These are phyloP conservation scores for Papio anubis DNA, from an alignment of 2,113 vertebrate genomes.

Conservation along the genomic window DNA sequence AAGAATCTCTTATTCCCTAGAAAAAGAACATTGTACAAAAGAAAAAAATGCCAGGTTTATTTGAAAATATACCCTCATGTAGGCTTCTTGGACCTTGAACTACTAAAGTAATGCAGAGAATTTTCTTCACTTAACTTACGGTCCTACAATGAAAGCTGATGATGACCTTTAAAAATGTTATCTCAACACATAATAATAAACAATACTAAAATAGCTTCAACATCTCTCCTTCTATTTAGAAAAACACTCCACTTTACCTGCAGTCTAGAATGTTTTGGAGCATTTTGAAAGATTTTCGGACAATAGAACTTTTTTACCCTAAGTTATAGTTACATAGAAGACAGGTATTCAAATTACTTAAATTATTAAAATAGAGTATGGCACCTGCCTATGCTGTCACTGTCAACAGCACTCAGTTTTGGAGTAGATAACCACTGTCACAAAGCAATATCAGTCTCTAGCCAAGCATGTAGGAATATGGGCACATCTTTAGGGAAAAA, in stretches of 20 bases:
- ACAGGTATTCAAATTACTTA: constrained; percentile 42
- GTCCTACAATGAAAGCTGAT: not conserved
- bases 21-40: constrained; percentile 19
- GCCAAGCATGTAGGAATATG: not conserved
- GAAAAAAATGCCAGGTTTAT: constrained; percentile 20
- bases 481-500: constrained; percentile 20
- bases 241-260: not conserved
- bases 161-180: constrained; percentile 76
- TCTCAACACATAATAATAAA: constrained; percentile 60
- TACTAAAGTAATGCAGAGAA: constrained; percentile 44
- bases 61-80: constrained; percentile 24
- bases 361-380: constrained; percentile 47
- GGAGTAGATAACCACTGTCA: not conserved
- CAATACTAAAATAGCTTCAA: constrained; percentile 61
- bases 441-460: not conserved
- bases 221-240: constrained; percentile 17
- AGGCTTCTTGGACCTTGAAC: constrained; percentile 13
- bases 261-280: constrained; percentile 23
- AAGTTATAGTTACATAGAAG: not conserved
- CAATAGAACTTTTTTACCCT: constrained; percentile 16
- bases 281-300: constrained; percentile 65
- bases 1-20: not conserved
- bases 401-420: not conserved
- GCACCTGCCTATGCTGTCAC: not conserved
- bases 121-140: not conserved